Base-by-base conservation (phyloP, 1,140 invertebrate genomes). In the Laupala kohalensis region DNA sequence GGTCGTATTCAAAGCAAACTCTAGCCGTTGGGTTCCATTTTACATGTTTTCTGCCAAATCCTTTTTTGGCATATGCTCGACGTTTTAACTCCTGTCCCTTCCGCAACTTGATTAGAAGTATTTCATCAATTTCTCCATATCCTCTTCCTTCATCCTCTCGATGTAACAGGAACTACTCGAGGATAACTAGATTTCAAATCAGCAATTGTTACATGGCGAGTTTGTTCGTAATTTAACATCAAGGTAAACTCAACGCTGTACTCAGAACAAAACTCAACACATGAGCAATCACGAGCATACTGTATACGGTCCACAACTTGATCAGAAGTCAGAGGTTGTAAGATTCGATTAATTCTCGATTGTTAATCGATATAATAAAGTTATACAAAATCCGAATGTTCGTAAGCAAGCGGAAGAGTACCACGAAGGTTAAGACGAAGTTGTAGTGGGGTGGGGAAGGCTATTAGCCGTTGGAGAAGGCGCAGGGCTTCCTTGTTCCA, bases 21-120 rank as follows among this genome's bases (percentile, higher is more conserved):
- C 96, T 95, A 74, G 93, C 93, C 2, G 97, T 99, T 15, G 97
- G 97, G 84, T 99, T 99, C 97, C 97, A 99, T 82, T 99, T 99
- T 1, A 98, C 97, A 84, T 99, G 98, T 80, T 99, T 97, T 80
- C 99, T 99, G 3, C 96, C 97, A 84, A 99, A 99, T 28, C 96
- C 92, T 79, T 77, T 79, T 75, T 89, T 87, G 0, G 97, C 98
- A 86, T 96, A 99, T 23, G 95, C 97, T 78, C 91, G 86, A 15
- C 99, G 83, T 80, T 98, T 98, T 15, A 99, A 78, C 80, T 99
- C 96, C 81, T 99, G 97, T 0, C 97, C 97, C 84, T 98, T 98
- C 68, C 97, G 88, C 25, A 99, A 83, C 79, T 99, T 99, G 0
- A 99, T 96, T 76, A 99, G 97, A 25, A 99, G 81, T 77, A 99